phyloP scores from a whole-genome alignment of 2,113 vertebrate genomes.

The Apaloderma vittatum region DNA sequence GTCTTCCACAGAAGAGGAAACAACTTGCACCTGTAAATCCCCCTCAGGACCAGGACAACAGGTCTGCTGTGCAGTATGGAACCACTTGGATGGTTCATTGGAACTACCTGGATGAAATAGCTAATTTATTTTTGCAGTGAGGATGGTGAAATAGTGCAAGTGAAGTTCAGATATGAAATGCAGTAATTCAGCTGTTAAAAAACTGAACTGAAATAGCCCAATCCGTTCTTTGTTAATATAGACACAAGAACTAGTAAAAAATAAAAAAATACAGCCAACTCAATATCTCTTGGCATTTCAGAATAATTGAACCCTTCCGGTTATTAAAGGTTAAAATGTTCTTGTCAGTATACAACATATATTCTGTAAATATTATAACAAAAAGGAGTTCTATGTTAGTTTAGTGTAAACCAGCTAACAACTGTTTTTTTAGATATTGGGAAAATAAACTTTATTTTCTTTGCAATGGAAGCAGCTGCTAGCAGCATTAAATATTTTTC shows the following conservation, averaged over 20 bases:
- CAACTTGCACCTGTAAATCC: rapidly evolving
- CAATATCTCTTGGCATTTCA: not conserved
- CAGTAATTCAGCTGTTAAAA: not conserved
- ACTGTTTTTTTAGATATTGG: not conserved
- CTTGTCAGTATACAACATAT: not conserved
- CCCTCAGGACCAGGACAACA: not conserved
- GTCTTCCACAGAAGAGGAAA: not conserved
- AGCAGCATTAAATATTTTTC: constrained; percentile 8
- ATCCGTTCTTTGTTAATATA: not conserved
- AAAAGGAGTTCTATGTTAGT: not conserved
- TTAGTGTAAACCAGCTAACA: not conserved
- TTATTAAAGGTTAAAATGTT: constrained; percentile 37
- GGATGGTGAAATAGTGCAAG: not conserved
- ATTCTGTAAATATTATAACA: constrained; percentile 10
- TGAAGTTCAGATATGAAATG: not conserved
- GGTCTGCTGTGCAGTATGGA: rapidly evolving
- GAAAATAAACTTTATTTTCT: not conserved
- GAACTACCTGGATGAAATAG: not conserved
- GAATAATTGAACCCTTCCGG: constrained; percentile 14
- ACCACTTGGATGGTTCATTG: not conserved
- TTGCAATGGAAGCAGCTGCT: not conserved
- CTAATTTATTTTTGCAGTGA: not conserved
- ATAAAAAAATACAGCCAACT: rapidly evolving
- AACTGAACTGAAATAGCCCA: not conserved
- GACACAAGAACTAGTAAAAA: not conserved